Evolutionary conservation across 2,797 vertebrate species (phyloP).

Genomic region (Sebastes baramenuke): DNA sequence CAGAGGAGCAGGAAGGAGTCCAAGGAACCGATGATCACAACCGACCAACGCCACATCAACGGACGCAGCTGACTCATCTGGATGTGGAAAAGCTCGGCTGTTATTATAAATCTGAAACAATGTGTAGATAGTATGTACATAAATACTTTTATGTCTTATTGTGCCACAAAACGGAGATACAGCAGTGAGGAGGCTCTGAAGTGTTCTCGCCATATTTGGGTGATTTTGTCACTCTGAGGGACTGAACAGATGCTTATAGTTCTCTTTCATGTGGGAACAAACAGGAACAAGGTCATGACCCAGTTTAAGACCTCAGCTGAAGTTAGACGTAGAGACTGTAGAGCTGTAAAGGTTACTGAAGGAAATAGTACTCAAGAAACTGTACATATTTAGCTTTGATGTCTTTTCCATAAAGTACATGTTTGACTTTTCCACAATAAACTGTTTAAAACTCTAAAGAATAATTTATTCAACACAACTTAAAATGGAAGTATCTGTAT

Average conservation of each 20-base stretch:
- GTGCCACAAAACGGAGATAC: background rate
- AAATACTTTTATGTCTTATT: background rate
- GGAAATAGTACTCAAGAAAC: background rate
- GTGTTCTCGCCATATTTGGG: background rate
- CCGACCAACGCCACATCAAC: slow-evolving; percentile 44
- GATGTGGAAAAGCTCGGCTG: background rate
- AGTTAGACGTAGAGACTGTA: slow-evolving; percentile 11
- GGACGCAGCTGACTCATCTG: slow-evolving; percentile 53
- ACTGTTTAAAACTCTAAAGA: background rate
- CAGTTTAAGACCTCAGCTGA: background rate
- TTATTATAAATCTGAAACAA: slow-evolving; percentile 9
- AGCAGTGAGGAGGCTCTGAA: background rate
- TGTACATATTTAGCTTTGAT: slow-evolving; percentile 36
- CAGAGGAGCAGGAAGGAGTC: slow-evolving; percentile 69
- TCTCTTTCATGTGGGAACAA: background rate
- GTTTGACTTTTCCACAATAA: slow-evolving; percentile 36
- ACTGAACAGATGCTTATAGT: background rate
- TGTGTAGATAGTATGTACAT: slow-evolving; percentile 54
- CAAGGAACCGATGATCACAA: slow-evolving; percentile 44
- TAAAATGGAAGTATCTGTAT: slow-evolving; percentile 51
- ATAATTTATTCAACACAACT: slow-evolving; percentile 16
- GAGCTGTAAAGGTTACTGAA: background rate
- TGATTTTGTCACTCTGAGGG: background rate
- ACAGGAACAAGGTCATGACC: slow-evolving; percentile 14
- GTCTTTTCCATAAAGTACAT: background rate